Conservation (phyloP, 2,888 invertebrate species). For the Hirtodrosophila alboralis region DNA sequence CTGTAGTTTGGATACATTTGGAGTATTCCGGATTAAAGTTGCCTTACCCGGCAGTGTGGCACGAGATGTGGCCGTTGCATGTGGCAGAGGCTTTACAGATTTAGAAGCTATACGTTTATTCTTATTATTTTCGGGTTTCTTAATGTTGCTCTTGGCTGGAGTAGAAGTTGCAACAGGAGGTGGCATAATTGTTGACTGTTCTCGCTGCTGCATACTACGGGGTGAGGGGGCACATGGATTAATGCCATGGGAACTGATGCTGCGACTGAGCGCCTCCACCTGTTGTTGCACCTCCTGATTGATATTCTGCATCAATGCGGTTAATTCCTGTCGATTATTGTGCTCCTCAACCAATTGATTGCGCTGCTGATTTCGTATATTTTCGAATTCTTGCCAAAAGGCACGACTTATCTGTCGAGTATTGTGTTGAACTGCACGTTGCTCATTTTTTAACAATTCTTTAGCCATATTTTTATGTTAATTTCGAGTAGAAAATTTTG, state of each 20-base stretch:
- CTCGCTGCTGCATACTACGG: slow-evolving; percentile 21
- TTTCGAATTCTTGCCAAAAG: slow-evolving; percentile 68
- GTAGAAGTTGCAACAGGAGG: too few relatives aligned
- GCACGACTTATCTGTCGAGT: slow-evolving; percentile 41
- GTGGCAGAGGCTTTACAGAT: slow-evolving; percentile 16
- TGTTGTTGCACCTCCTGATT: slow-evolving; percentile 48
- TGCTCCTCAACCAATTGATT: slow-evolving; percentile 42
- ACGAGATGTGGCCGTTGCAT: slow-evolving; percentile 38
- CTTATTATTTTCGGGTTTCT: too few relatives aligned
- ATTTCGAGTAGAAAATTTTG: slow-evolving; percentile 37
- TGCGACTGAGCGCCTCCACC: slow-evolving; percentile 53
- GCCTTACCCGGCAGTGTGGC: slow-evolving; percentile 14
- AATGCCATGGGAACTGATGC: slow-evolving; percentile 55
- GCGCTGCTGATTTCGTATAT: slow-evolving; percentile 48
- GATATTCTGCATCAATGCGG: slow-evolving; percentile 36
- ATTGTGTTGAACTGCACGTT: slow-evolving; percentile 41
- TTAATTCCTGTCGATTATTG: slow-evolving; percentile 38
- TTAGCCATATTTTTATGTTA: not conserved
- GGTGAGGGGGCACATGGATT: slow-evolving; percentile 25
- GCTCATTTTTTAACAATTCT: too few relatives aligned
- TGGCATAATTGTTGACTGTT: not conserved
- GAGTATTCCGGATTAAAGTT: not conserved
- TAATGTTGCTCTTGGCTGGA: too few relatives aligned
- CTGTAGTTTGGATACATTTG: slow-evolving; percentile 20
- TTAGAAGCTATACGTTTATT: too few relatives aligned